These are phyloP conservation scores for Buathra laborator DNA, from an alignment of 2,888 invertebrate genomes.

Conservation along the genomic window DNA sequence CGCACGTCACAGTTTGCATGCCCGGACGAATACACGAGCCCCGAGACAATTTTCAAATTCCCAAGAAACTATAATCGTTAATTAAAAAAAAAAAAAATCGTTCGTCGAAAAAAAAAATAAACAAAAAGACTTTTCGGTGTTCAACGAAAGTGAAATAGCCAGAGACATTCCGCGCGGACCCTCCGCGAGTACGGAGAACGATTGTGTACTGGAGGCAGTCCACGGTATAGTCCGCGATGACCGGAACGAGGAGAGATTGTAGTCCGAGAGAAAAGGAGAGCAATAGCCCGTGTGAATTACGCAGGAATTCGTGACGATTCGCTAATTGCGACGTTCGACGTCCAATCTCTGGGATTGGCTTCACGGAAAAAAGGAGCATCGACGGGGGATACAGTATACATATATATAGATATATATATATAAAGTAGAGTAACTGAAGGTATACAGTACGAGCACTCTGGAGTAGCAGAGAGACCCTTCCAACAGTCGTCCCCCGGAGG, in stretches of 20 bases:
- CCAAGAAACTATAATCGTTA: background rate
- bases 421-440: constrained; percentile 39
- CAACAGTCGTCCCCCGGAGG: constrained; percentile 67
- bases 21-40: background rate
- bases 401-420: constrained; percentile 42
- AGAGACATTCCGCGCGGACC: constrained; percentile 19
- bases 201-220: constrained; percentile 13
- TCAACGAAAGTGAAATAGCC: background rate
- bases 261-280: background rate
- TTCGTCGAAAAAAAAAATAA: background rate
- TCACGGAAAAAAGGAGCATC: constrained; percentile 69
- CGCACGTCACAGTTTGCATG: constrained; percentile 5
- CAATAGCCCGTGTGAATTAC: constrained; percentile 60
- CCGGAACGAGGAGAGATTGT: background rate
- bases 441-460: constrained; percentile 44
- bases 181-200: constrained; percentile 14
- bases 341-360: constrained; percentile 75
- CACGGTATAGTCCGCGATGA: background rate
- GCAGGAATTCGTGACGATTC: constrained; percentile 73
- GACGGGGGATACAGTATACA: constrained; percentile 1
- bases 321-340: constrained; percentile 74
- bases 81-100: background rate
- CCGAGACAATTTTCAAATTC: background rate
- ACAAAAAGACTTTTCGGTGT: background rate
- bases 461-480: constrained; percentile 65